Conservation (phyloP, 2,113 vertebrate genomes). For the Protobothrops flavoviridis region DNA sequence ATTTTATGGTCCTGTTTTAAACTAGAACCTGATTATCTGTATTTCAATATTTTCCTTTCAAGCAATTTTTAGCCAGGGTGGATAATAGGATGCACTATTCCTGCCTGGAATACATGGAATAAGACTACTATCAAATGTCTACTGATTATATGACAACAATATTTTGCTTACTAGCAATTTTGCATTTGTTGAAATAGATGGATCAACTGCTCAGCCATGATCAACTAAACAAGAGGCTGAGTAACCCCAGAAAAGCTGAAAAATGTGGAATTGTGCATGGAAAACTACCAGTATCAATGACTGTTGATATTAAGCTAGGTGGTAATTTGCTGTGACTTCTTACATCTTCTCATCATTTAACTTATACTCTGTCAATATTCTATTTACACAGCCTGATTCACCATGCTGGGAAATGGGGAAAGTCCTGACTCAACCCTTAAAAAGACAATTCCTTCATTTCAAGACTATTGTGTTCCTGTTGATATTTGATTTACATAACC, state of each 20-base stretch:
- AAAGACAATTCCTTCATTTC: slow-evolving; percentile 17
- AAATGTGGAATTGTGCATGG: background rate
- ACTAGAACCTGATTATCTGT: background rate
- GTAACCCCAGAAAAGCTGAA: slow-evolving; percentile 32
- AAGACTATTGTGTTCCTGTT: slow-evolving; percentile 1
- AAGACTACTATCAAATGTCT: slow-evolving; percentile 30
- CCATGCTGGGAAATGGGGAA: background rate
- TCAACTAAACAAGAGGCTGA: slow-evolving; percentile 32
- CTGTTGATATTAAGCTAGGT: slow-evolving; percentile 23
- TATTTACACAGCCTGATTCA: slow-evolving; percentile 25
- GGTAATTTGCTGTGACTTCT: slow-evolving; percentile 35
- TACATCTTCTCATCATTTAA: slow-evolving; percentile 25
- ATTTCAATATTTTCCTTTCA: slow-evolving; percentile 4
- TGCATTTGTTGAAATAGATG: slow-evolving; percentile 24
- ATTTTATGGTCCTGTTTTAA: background rate
- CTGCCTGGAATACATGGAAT: background rate
- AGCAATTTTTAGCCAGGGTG: background rate
- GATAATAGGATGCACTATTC: slow-evolving; percentile 2
- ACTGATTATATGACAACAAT: slow-evolving; percentile 45
- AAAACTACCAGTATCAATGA: slow-evolving; percentile 22
- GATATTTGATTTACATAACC: slow-evolving; percentile 15
- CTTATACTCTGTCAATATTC: background rate
- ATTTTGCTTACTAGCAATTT: slow-evolving; percentile 39
- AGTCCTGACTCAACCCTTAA: background rate
- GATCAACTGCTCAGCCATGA: slow-evolving; percentile 35